Evolutionary conservation across 1,140 invertebrate species (phyloP).

Genomic region (Drosophila lowei): DNA sequence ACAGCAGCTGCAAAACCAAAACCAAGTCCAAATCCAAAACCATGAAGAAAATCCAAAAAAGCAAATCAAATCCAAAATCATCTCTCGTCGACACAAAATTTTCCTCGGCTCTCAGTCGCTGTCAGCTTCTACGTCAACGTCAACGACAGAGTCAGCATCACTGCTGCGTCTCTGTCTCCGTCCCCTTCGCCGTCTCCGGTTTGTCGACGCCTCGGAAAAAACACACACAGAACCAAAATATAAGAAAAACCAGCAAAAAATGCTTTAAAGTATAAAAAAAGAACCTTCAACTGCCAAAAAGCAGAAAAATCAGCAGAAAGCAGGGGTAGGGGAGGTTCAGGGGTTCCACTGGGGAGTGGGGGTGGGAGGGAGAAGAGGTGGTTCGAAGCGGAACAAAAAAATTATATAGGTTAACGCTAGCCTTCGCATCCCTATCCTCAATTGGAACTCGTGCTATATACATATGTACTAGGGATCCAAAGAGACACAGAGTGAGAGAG

Average conservation of each 20-base stretch:
- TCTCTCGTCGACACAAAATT: constrained; percentile 23
- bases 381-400: constrained; percentile 58
- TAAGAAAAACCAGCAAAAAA: constrained; percentile 21
- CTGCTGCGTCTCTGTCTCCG: neutral
- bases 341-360: constrained; percentile 15
- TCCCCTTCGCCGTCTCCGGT: too few species aligned
- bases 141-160: constrained; percentile 4
- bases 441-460: constrained; percentile 43
- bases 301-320: constrained; percentile 13
- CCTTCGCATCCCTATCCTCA: constrained; percentile 61
- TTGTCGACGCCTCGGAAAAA: neutral
- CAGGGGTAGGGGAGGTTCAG: neutral
- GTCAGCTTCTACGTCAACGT: constrained; percentile 8
- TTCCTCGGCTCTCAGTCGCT: constrained; percentile 8
- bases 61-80: constrained; percentile 17
- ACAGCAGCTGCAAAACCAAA: constrained; percentile 21
- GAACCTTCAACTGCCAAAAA: constrained; percentile 72
- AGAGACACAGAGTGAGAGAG: constrained; percentile 29
- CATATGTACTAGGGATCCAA: constrained; percentile 30
- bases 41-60: constrained; percentile 1
- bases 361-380: constrained; percentile 13
- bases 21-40: constrained; percentile 47
- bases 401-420: constrained; percentile 72
- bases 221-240: constrained; percentile 11
- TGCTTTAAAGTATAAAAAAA: constrained; percentile 62